Evolutionary conservation across 2,888 invertebrate species (phyloP).

Genomic region (Spilosoma lubricipeda): DNA sequence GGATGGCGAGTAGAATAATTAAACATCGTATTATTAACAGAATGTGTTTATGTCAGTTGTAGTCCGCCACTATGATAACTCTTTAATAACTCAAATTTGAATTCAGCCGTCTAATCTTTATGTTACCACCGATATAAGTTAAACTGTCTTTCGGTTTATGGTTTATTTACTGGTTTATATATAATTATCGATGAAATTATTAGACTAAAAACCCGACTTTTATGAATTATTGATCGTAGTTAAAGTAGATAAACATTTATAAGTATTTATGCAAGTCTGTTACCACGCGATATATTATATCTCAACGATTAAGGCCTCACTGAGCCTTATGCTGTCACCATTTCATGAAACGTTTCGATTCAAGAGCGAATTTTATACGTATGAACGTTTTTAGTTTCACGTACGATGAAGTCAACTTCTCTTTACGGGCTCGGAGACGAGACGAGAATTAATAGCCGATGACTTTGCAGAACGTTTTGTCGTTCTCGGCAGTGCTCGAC

Average conservation of each 20-base stretch:
- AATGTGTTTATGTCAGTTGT: background rate
- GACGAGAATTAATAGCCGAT: constrained; percentile 6
- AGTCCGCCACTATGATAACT: no score
- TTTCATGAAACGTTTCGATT: background rate
- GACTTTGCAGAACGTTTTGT: constrained; percentile 10
- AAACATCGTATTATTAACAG: no score
- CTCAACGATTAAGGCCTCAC: no score
- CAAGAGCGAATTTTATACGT: background rate
- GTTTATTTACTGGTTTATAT: no score
- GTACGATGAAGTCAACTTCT: background rate
- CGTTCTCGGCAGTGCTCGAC: background rate
- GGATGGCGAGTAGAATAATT: background rate
- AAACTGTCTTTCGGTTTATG: constrained; percentile 32
- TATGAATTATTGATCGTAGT: no score
- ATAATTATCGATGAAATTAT: no score
- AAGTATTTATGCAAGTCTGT: constrained; percentile 4
- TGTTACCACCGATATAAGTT: no score
- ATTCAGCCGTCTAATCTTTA: background rate
- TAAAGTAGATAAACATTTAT: constrained; percentile 5
- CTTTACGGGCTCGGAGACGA: background rate
- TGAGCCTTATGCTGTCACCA: background rate
- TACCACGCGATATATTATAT: no score
- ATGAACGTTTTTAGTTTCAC: background rate
- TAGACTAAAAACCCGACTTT: no score
- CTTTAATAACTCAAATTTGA: background rate